phyloP scores from a whole-genome alignment of 2,797 vertebrate species.

The Notolepis coatsorum region DNA sequence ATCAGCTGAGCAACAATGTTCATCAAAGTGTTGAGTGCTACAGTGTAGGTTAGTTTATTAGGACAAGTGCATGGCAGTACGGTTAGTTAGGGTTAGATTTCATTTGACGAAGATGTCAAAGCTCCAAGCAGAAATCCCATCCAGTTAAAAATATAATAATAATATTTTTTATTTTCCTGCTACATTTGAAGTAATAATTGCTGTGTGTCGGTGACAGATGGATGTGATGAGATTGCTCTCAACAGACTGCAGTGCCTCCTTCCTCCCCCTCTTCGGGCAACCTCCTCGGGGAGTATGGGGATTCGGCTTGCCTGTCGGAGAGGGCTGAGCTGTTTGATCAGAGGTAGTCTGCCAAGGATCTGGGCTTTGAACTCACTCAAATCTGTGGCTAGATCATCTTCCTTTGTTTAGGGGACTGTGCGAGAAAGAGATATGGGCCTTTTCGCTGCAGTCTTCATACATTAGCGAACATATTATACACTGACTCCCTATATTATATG shows the following conservation, averaged over 20 bases:
- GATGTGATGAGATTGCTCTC: constrained; percentile 64
- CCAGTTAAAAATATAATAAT: too few species aligned
- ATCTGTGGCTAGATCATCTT: constrained; percentile 40
- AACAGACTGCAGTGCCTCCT: constrained; percentile 59
- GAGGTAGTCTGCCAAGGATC: constrained; percentile 41
- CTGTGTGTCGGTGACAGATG: constrained; percentile 70
- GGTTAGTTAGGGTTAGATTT: too few species aligned
- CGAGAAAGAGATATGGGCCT: constrained; percentile 15
- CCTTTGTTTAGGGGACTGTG: constrained; percentile 42
- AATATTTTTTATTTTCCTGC: constrained; percentile 41
- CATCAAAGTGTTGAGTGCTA: too few species aligned
- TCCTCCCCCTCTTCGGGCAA: neutral
- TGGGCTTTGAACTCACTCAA: constrained; percentile 54
- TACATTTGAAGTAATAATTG: constrained; percentile 61
- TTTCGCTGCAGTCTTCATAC: constrained; percentile 8
- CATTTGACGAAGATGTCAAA: constrained; percentile 29
- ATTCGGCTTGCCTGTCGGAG: constrained; percentile 55
- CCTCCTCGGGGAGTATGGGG: constrained; percentile 41
- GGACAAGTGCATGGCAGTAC: too few species aligned
- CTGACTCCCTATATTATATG: constrained; percentile 31
- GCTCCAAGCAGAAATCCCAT: constrained; percentile 35
- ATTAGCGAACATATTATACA: constrained; percentile 24
- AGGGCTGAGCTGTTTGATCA: constrained; percentile 54
- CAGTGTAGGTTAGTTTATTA: too few species aligned
- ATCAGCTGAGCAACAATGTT: too few species aligned